Percentiles rank a stretch among this genome's conserved stretches.
phyloP scores from a whole-genome alignment of 2,888 invertebrate genomes.

The Phaedon cochleariae region DNA sequence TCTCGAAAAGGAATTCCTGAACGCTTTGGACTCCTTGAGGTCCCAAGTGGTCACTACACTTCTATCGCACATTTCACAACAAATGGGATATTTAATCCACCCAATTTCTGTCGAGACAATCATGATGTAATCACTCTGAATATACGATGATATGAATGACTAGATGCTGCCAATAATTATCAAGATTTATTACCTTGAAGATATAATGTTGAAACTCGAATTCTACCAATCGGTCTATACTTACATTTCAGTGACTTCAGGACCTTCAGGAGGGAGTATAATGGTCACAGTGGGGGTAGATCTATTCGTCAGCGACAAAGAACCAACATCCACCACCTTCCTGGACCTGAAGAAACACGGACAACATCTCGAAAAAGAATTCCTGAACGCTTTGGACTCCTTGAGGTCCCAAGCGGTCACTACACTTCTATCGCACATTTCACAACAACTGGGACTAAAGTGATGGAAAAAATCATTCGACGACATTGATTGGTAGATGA shows the following conservation, averaged over 20 bases:
- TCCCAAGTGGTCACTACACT: conserved; percentile 49
- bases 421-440: conserved; percentile 43
- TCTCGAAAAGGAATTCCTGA: conserved; percentile 30
- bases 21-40: conserved; percentile 39
- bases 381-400: conserved; percentile 34
- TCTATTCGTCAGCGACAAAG: conserved; percentile 21
- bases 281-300: conserved; percentile 55
- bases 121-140: too few species aligned
- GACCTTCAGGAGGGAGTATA: conserved; percentile 48
- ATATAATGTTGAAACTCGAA: too few species aligned
- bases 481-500: conserved; percentile 52
- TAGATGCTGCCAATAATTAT: too few species aligned
- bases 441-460: neutral
- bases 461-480: conserved; percentile 16
- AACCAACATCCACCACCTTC: conserved; percentile 42
- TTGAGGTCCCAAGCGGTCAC: conserved; percentile 49
- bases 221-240: too few species aligned
- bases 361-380: conserved; percentile 43
- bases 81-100: too few species aligned
- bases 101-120: too few species aligned
- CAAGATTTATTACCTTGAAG: too few species aligned
- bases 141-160: too few species aligned
- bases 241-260: conserved; percentile 39
- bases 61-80: conserved; percentile 39
- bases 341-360: conserved; percentile 39